Base-by-base conservation (phyloP, 2,797 vertebrate species). In the Zenarchopterus dispar region DNA sequence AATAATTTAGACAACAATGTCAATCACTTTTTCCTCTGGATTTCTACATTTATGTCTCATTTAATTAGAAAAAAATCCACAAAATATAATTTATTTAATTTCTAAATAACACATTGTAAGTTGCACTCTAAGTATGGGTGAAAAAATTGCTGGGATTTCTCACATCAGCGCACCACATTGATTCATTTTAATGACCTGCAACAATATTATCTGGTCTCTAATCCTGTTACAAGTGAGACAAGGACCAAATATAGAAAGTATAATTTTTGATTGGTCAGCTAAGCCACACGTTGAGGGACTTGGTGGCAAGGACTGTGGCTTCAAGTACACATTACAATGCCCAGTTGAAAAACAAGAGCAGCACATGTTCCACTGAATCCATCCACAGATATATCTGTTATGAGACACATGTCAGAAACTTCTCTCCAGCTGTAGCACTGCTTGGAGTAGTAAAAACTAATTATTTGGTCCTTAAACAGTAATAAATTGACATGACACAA, bases 381-480 rank as follows among this genome's bases (percentile, higher is more conserved):
- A 79, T 36, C 44, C 31, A 33, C 8, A 45, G 10, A 45, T 19
- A 8, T 21, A 28, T 49, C 7, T 46, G 5, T 26, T 5, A 5
- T 4, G 21, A 67, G n/a, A 59, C 11, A 8, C 23, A 45, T 4
- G 6, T 52, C 31, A 52, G 19, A 19, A 49, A 55, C 47, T 44
- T 62, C 44, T 56, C 11, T 8, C 36, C 41, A 31, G 33, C 17
- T 55, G 36, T 48, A 64, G 18, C 13, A 31, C 21, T 58, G 42
- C 46, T 39, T 54, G 17, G 2, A 17, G 46, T 17, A 54, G 47
- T 67, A 52, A 52, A 69, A 41, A n/a, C 15, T 48, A 45, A 7
- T 73, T 31, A 75, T 84, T 90, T 91, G 90, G 88, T 90, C 82
- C 75, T 67, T 56, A 65, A 45, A 75, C 24, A 77, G 47, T 1